Percentiles rank a stretch among this genome's conserved stretches.
phyloP scores from a whole-genome alignment of 2,888 invertebrate genomes.

The Leucozona laternaria region DNA sequence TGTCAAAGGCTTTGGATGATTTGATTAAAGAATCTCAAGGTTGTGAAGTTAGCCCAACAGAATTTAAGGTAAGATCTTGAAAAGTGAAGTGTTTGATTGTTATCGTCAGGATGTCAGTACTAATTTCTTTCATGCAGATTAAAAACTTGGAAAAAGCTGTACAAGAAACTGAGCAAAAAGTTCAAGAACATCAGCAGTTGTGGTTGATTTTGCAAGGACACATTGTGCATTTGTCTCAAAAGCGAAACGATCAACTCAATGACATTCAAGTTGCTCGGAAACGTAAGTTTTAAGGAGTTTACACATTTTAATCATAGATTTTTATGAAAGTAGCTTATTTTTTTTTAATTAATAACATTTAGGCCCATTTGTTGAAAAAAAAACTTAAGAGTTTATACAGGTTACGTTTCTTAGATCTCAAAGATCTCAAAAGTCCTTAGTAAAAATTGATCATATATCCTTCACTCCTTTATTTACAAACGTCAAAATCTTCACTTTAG shows the following conservation, averaged over 20 bases:
- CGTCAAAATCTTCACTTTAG: too few relatives aligned
- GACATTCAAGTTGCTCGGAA: constrained; percentile 89
- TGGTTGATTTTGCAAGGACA: constrained; percentile 92
- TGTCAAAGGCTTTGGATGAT: constrained; percentile 85
- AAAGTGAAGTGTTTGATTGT: not conserved
- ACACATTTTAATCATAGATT: too few relatives aligned
- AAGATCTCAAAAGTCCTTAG: too few relatives aligned
- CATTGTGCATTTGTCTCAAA: constrained; percentile 88
- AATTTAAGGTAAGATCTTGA: constrained; percentile 67
- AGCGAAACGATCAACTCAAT: constrained; percentile 87
- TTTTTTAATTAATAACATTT: too few relatives aligned
- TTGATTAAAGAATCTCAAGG: constrained; percentile 84
- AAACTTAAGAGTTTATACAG: too few relatives aligned
- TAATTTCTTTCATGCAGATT: constrained; percentile 83
- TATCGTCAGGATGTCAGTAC: not conserved
- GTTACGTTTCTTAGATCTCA: too few relatives aligned
- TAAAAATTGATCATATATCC: too few relatives aligned
- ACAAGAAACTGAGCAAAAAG: constrained; percentile 86
- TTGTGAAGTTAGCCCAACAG: constrained; percentile 77
- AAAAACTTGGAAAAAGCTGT: constrained; percentile 88
- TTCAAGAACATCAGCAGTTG: constrained; percentile 88
- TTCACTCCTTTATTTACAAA: too few relatives aligned
- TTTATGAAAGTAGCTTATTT: too few relatives aligned
- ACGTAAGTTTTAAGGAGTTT: constrained; percentile 85
- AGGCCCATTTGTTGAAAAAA: too few relatives aligned